Conservation (phyloP, 2,888 invertebrate species). For the Drosophila subsilvestris region DNA sequence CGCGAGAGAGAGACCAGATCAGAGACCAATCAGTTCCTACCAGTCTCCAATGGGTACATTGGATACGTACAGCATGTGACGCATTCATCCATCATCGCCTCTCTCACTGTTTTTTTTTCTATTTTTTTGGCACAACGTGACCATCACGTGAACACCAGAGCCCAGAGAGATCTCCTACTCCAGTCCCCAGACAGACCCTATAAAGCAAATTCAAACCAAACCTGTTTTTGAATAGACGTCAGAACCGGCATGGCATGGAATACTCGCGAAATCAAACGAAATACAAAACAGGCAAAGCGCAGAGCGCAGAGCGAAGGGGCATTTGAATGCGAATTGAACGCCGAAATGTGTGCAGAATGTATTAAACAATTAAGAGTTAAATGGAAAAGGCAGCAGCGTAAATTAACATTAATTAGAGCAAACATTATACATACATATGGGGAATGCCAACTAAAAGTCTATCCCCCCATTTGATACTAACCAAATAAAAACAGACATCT, state of each 20-base stretch:
- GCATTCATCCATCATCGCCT: constrained; percentile 7
- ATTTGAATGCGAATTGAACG: constrained; percentile 36
- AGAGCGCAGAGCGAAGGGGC: constrained; percentile 3
- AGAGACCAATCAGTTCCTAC: constrained; percentile 49
- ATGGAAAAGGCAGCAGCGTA: constrained; percentile 40
- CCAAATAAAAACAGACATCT: constrained; percentile 32
- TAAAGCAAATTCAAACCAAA: constrained; percentile 35
- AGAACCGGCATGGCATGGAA: not conserved
- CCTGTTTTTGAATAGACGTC: constrained; percentile 28
- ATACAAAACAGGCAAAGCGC: not conserved
- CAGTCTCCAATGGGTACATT: constrained; percentile 12
- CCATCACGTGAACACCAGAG: constrained; percentile 57
- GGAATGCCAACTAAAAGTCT: constrained; percentile 22
- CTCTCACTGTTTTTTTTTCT: constrained; percentile 4
- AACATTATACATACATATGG: constrained; percentile 15
- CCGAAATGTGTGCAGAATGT: constrained; percentile 36
- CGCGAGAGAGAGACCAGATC: constrained; percentile 9
- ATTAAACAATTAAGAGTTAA: constrained; percentile 46
- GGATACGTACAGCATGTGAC: constrained; percentile 43
- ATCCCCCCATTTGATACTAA: constrained; percentile 17
- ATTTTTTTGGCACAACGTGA: constrained; percentile 56
- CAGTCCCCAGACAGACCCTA: not conserved
- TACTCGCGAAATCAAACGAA: constrained; percentile 19
- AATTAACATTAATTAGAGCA: constrained; percentile 71
- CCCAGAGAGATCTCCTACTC: constrained; percentile 5